Conservation (phyloP, 2,797 vertebrate species). For the Muscicapa striata region DNA sequence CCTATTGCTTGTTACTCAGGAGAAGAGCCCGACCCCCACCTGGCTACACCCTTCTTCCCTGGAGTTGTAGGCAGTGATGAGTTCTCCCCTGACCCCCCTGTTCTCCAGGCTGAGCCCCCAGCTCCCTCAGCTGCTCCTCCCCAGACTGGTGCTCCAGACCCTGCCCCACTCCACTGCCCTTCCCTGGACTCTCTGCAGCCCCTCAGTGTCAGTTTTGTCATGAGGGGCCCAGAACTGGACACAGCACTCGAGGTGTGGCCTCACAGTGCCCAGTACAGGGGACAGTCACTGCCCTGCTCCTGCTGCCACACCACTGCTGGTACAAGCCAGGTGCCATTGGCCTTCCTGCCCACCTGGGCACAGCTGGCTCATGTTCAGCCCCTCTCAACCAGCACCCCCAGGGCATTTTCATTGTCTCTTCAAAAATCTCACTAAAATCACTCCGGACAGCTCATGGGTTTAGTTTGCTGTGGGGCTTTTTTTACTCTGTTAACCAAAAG, state of each 20-base stretch:
- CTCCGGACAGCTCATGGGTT: neutral
- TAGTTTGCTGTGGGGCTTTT: neutral
- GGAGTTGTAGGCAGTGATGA: neutral
- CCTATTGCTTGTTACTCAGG: neutral
- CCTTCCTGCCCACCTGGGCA: neutral
- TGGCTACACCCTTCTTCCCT: fast-evolving
- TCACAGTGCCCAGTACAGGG: no score
- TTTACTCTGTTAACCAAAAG: neutral
- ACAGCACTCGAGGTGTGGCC: no score
- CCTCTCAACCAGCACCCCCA: fast-evolving
- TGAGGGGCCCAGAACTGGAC: no score
- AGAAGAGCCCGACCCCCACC: neutral
- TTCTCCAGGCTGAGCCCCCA: no score
- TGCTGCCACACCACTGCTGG: no score
- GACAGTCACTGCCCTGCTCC: no score
- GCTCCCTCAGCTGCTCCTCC: neutral
- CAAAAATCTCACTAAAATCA: neutral
- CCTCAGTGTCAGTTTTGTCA: neutral
- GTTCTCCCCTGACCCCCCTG: neutral
- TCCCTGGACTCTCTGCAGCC: neutral
- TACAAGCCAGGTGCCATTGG: no score
- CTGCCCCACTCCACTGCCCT: neutral
- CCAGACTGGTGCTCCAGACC: neutral
- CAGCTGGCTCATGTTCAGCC: neutral
- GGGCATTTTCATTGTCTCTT: neutral